A percentile compares a stretch with the other conserved stretches of the same genome.
Conservation (phyloP, 2,888 invertebrate genomes). For the Cyaniris semiargus region DNA sequence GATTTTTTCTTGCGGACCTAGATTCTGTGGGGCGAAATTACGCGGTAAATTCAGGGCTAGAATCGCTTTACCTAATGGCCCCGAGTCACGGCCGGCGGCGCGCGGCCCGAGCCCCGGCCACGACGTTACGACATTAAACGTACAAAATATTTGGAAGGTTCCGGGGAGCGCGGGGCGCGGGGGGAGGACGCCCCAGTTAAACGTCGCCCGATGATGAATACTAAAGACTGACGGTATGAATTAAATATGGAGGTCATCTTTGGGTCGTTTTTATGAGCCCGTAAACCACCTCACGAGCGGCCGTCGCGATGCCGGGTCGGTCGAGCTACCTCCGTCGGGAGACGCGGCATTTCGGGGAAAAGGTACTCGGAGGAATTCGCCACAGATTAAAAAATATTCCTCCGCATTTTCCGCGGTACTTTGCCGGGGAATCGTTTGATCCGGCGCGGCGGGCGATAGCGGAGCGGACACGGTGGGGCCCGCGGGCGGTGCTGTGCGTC, state of each 20-base stretch:
- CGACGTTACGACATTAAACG: background rate
- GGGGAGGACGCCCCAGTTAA: background rate
- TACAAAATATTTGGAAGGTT: conserved; percentile 5
- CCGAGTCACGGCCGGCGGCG: background rate
- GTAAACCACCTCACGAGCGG: background rate
- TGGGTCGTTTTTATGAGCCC: background rate
- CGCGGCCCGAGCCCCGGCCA: background rate
- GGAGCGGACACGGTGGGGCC: background rate
- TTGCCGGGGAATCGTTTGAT: background rate
- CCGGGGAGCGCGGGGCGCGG: background rate
- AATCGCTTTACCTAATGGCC: conserved; percentile 4
- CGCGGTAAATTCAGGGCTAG: background rate
- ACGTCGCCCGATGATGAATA: conserved; percentile 9
- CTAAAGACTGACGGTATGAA: background rate
- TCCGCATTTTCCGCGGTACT: background rate
- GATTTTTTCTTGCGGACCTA: background rate
- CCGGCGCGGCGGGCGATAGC: background rate
- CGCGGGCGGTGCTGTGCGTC: background rate
- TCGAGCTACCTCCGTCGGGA: background rate
- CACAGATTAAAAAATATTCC: background rate
- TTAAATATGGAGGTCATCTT: background rate
- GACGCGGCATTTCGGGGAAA: background rate
- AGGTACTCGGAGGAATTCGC: background rate
- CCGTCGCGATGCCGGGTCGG: background rate
- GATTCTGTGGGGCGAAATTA: background rate